These are phyloP conservation scores for Azemiops feae DNA, from an alignment of 2,113 vertebrate genomes.

Conservation along the genomic window DNA sequence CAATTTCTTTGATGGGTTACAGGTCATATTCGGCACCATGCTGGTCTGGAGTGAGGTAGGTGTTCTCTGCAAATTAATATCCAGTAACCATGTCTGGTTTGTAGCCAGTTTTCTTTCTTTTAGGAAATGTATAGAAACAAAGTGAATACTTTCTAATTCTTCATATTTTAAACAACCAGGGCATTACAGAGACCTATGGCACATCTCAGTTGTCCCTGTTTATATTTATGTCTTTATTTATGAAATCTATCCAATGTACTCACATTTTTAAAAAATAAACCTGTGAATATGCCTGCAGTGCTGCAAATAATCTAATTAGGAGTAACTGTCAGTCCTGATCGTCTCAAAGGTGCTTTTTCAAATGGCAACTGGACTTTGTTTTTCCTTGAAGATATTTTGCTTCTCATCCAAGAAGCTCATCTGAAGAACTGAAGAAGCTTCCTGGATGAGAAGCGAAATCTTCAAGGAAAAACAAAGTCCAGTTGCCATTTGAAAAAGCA, in stretches of 20 bases:
- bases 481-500: background rate
- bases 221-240: background rate
- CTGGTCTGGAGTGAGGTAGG: slow-evolving; percentile 98
- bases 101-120: slow-evolving; percentile 53
- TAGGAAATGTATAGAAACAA: slow-evolving; percentile 51
- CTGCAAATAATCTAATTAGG: background rate
- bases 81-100: slow-evolving; percentile 70
- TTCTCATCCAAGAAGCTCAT: background rate
- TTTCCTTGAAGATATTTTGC: background rate
- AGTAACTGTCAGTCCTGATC: background rate
- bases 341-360: background rate
- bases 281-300: background rate
- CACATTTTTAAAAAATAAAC: slow-evolving; percentile 35
- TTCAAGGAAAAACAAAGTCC: background rate
- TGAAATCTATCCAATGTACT: slow-evolving; percentile 1
- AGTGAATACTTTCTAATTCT: slow-evolving; percentile 1
- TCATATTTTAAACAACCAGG: slow-evolving; percentile 46
- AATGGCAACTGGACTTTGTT: background rate
- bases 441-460: background rate
- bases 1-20: slow-evolving; percentile 98
- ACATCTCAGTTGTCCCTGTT: slow-evolving; percentile 18
- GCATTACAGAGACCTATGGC: slow-evolving; percentile 49
- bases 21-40: slow-evolving; percentile 99
- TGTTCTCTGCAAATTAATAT: slow-evolving; percentile 76
- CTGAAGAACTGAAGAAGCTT: background rate